Percentiles rank a stretch among this genome's conserved stretches.
phyloP scores from a whole-genome alignment of 2,797 vertebrate genomes.

The Hemibagrus guttatus region DNA sequence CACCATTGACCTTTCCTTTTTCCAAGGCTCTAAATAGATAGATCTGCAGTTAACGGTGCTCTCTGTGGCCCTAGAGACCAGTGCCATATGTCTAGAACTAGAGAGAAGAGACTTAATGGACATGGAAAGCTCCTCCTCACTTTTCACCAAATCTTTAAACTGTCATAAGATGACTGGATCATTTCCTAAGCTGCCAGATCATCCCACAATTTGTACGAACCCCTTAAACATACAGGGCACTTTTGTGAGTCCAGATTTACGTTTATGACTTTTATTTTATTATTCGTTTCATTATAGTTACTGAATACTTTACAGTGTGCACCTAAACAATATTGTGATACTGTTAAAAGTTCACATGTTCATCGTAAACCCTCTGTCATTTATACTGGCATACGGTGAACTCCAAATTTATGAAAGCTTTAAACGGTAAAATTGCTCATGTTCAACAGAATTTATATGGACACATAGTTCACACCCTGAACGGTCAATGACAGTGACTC shows the following conservation, averaged over 20 bases:
- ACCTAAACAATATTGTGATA: neutral
- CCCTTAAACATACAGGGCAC: neutral
- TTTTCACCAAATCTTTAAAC: neutral
- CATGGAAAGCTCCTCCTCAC: neutral
- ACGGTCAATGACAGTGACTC: neutral
- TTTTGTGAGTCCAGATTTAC: neutral
- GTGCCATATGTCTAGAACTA: neutral
- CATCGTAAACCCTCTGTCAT: neutral
- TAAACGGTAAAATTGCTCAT: neutral
- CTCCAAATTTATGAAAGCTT: neutral
- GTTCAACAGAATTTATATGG: neutral
- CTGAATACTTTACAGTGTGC: neutral
- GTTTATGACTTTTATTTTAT: neutral
- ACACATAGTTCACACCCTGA: neutral
- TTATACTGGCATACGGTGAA: neutral
- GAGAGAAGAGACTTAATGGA: neutral
- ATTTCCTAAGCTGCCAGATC: neutral
- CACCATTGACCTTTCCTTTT: slow-evolving; percentile 22
- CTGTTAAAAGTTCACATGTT: neutral
- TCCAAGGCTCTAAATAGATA: neutral
- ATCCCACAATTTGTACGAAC: neutral
- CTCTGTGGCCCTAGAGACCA: neutral
- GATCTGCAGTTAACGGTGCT: neutral
- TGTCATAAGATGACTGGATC: neutral
- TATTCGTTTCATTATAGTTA: neutral